phyloP scores from a whole-genome alignment of 2,113 vertebrate genomes.

The Thermophis baileyi region DNA sequence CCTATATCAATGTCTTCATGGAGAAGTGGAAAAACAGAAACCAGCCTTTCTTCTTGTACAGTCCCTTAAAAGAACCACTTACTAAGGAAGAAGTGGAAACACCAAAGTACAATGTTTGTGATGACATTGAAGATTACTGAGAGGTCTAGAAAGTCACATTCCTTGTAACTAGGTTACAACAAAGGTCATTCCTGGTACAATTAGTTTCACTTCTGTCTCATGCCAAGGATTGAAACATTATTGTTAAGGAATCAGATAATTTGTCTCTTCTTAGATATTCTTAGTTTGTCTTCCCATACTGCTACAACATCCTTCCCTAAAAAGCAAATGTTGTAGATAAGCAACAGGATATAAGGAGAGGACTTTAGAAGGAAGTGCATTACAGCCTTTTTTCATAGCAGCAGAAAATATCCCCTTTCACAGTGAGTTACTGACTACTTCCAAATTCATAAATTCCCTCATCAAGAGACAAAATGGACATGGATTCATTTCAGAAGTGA shows the following conservation, averaged over 20 bases:
- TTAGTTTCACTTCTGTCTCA: not conserved
- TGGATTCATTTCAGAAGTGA: not conserved
- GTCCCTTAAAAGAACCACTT: not conserved
- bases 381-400: not conserved
- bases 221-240: not conserved
- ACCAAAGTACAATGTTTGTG: not conserved
- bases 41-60: not conserved
- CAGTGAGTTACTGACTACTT: not conserved
- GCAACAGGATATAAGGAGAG: not conserved
- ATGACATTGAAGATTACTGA: not conserved
- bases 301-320: not conserved
- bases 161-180: not conserved
- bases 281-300: not conserved
- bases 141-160: not conserved
- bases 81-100: not conserved
- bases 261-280: not conserved
- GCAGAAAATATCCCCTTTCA: not conserved
- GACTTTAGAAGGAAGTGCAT: not conserved
- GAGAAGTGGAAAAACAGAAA: not conserved
- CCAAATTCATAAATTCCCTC: not conserved
- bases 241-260: not conserved
- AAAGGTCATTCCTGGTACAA: not conserved
- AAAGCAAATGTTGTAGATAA: not conserved
- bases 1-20: not conserved
- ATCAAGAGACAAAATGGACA: not conserved